Evolutionary conservation across 2,888 invertebrate species (phyloP), one percentile per base, ranked within the genome.

Genomic region (Trachelus stipa): DNA sequence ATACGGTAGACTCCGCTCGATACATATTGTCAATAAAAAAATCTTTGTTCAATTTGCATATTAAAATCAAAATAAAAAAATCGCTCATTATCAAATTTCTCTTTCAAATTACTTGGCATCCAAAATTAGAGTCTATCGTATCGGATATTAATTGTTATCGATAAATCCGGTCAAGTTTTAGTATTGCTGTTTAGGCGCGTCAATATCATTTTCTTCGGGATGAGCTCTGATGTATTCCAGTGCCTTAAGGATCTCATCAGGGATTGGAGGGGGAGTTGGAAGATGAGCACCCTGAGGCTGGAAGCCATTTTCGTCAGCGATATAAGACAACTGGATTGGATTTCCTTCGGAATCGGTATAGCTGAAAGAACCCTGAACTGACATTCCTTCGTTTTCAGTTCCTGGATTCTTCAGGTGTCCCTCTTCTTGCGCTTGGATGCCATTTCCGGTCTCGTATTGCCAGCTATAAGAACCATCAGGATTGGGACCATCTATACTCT

Each of bases 241-340:
- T n/a, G 92, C 92, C 79, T 85, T 87, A 69, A 88, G 87, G 81
- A 92, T 92, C 76, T 88, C 91, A 35, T 86, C 84, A 23, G 92
- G 92, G 68, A 92, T 89, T 74, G 87, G 83, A 30, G 78, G 78
- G 3, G 92, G 86, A 1, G 91, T 88, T 6, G 92, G 92, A 37
- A 92, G 84, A 82, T 92, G 92, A 40, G 86, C 90, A 68, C 92
- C 95, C 90, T 92, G 91, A 37, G 95, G 93, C 81, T 94, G 94
- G 93, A 94, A 95, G 79, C 96, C 95, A 83, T 94, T 94, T 89
- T 95, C 95, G 84, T 95, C 94, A 83, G 96, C 95, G 79, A 93
- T 87, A 91, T 95, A 96, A 73, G 92, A 91, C 80, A 95, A 88
- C n/a, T 91, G 87, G 84, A 94, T 92, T 23, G 92, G 92, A 73